These are phyloP conservation scores for Sciurus carolinensis DNA, from an alignment of 2,797 vertebrate genomes.

Conservation along the genomic window DNA sequence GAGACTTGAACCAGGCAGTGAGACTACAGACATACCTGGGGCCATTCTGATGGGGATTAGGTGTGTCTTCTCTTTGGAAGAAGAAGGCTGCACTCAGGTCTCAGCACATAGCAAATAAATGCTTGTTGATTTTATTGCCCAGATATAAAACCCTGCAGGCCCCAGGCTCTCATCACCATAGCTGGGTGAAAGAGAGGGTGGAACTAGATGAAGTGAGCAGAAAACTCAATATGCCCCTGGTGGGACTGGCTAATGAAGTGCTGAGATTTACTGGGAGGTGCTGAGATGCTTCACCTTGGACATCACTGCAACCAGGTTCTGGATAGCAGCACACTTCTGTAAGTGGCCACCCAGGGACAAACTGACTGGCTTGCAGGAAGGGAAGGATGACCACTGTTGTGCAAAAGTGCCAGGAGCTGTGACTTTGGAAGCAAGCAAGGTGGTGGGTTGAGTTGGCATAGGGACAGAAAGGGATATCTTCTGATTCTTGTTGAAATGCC, in stretches of 20 bases:
- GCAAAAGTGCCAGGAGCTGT: not conserved
- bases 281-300: not conserved
- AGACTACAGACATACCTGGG: not conserved
- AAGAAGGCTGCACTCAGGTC: not conserved
- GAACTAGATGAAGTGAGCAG: not conserved
- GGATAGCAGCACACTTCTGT: not conserved
- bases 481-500: not conserved
- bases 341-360: not conserved
- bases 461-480: not conserved
- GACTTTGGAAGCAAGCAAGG: not conserved
- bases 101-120: too few relatives aligned
- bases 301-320: not conserved
- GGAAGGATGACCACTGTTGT: fast-evolving
- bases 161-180: not conserved
- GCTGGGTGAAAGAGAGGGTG: not conserved
- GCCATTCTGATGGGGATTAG: not conserved
- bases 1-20: not conserved
- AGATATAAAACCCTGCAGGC: not conserved
- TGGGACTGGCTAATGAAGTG: not conserved
- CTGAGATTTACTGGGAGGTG: too few relatives aligned
- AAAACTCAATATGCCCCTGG: not conserved
- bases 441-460: not conserved
- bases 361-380: fast-evolving
- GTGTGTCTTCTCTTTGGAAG: not conserved
- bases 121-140: fast-evolving